Base-by-base conservation (phyloP, 1,140 invertebrate species). In the Metaphire vulgaris region DNA sequence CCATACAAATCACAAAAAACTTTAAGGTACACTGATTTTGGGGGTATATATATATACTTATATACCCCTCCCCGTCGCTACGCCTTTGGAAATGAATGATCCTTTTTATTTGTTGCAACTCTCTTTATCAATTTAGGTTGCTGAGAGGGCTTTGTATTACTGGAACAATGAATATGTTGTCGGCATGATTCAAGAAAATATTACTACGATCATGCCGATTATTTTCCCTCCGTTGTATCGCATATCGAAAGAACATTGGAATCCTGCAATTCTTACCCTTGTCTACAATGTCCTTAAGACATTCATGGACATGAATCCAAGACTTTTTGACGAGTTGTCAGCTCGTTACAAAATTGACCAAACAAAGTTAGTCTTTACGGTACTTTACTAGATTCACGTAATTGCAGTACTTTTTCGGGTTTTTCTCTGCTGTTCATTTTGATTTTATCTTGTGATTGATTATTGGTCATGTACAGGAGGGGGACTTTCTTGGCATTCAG, bases 271-370 rank as follows among this genome's bases (percentile, higher is more conserved):
- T 81, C 95, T 98, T 86, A 97, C 97, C 75, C 90, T 99, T 72
- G 98, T 99, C 80, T 99, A 99, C 87, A 99, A 99, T 89, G 96
- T 97, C 28, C 88, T 99, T 56, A 99, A 99, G 84, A 87, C 98
- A 31, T 97, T 99, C 84, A 99, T 99, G 96, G 97, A 99, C 87
- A 98, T 99, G 93, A 98, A 99, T 89, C 96, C 98, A 87, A 97
- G 96, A 85, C 88, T 99, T 28, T 99, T 99, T 86, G 96, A 99
- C 80, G 87, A 88, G 84, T 98, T 96, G 85, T 95, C 26, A 33
- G 75, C 64, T 70, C 73, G 33, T 64, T 76, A 74, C 41, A 56
- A 56, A 56, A 56, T 56, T 56, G 41, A 56, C 6, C 41, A 56
- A 56, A 56, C 41, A 56, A 56, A 56, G 41, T 56, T 56, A 56